Conservation (phyloP, 2,797 vertebrate genomes). For the Bradypus variegatus region DNA sequence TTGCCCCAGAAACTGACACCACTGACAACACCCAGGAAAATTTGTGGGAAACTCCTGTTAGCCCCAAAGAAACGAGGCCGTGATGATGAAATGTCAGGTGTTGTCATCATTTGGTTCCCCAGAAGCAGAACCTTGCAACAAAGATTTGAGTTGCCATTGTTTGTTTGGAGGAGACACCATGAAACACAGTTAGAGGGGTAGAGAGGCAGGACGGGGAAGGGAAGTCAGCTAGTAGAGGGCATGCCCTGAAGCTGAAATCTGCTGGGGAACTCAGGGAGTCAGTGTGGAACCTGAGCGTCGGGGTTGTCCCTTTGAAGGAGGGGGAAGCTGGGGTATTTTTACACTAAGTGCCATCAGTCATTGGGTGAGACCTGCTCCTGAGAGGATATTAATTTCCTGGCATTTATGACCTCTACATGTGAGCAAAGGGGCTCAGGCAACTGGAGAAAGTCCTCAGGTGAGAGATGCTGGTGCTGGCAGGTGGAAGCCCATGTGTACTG, state of each 20-base stretch:
- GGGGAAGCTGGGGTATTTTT: background rate
- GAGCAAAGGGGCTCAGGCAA: background rate
- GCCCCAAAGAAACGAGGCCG: background rate
- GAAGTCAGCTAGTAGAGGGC: background rate
- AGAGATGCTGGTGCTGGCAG: background rate
- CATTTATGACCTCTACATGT: background rate
- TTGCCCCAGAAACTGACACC: background rate
- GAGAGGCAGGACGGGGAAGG: too few species aligned
- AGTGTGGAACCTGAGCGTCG: background rate
- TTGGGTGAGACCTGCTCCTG: background rate
- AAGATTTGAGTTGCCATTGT: background rate
- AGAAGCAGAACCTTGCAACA: background rate
- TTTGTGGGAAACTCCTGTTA: background rate
- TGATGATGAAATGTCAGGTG: background rate
- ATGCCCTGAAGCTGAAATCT: background rate
- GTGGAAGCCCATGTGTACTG: background rate
- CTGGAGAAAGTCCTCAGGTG: background rate
- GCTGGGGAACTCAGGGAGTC: background rate
- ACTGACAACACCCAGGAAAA: background rate
- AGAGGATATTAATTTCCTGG: background rate
- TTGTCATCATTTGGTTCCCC: background rate
- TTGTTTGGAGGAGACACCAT: background rate
- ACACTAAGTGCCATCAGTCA: too few species aligned
- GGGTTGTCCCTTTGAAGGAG: background rate
- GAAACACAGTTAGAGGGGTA: background rate